Conservation (phyloP, 2,797 vertebrate genomes). For the Odontamblyopus rebecca region DNA sequence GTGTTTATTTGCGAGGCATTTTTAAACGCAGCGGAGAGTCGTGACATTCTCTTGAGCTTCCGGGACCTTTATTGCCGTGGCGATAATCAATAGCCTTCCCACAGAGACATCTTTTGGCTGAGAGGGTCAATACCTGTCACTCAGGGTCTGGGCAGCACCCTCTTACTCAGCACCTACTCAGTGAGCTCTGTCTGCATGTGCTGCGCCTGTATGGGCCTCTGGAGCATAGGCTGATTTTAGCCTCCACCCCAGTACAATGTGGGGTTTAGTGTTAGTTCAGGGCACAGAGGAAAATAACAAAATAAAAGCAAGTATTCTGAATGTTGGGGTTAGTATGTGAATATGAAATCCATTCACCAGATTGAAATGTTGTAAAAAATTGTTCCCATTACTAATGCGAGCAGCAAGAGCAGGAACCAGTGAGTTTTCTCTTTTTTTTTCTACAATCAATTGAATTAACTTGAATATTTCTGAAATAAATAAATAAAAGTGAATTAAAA, state of each 20-base stretch:
- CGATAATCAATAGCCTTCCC: slow-evolving; percentile 81
- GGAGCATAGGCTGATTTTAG: slow-evolving; percentile 17
- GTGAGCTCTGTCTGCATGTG: slow-evolving; percentile 35
- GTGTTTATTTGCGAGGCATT: slow-evolving; percentile 47
- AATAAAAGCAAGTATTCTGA: no score
- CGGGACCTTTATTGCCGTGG: slow-evolving; percentile 74
- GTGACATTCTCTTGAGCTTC: slow-evolving; percentile 78
- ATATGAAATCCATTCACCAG: no score
- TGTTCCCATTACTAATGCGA: no score
- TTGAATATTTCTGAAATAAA: no score
- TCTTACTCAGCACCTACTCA: slow-evolving; percentile 76
- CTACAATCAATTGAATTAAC: no score
- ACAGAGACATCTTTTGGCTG: slow-evolving; percentile 75
- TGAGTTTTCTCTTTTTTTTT: no score
- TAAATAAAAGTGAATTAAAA: no score
- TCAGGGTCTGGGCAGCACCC: slow-evolving; percentile 69
- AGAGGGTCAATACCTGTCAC: slow-evolving; percentile 80
- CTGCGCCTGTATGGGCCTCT: slow-evolving; percentile 28
- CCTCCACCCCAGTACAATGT: background rate
- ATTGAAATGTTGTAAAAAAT: no score
- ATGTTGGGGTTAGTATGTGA: no score
- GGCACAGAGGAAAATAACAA: background rate
- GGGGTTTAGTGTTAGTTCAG: background rate
- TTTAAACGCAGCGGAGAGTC: slow-evolving; percentile 60
- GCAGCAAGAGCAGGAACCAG: no score